Evolutionary conservation across 2,888 invertebrate genomes (phyloP).

Genomic region (Coecobrya sp.): DNA sequence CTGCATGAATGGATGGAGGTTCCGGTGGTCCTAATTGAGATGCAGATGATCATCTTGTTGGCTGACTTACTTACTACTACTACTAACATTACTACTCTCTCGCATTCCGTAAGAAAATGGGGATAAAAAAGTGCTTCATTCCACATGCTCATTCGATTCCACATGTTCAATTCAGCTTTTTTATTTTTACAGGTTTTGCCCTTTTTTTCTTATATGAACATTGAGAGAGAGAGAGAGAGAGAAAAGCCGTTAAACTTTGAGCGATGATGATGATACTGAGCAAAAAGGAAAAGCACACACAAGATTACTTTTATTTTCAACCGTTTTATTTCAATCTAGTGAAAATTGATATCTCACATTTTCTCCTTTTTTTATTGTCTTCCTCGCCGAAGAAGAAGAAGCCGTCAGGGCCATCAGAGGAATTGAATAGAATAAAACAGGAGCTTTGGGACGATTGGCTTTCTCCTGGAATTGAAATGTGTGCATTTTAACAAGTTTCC

Average conservation of each 20-base stretch:
- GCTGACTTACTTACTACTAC: slow-evolving; percentile 17
- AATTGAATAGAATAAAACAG: slow-evolving; percentile 28
- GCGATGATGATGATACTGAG: slow-evolving; percentile 23
- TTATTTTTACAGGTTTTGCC: not conserved
- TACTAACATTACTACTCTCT: not conserved
- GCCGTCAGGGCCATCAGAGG: slow-evolving; percentile 20
- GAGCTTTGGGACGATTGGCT: slow-evolving; percentile 62
- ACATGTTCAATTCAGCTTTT: not conserved
- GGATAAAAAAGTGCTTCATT: not conserved
- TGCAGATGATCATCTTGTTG: slow-evolving; percentile 44
- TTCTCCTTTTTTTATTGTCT: slow-evolving; percentile 72
- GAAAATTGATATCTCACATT: slow-evolving; percentile 78
- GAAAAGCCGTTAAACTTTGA: slow-evolving; percentile 73
- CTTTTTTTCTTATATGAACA: not conserved
- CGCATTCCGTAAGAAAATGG: not conserved
- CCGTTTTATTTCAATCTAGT: slow-evolving; percentile 61
- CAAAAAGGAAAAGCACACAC: not conserved
- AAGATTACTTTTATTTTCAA: slow-evolving; percentile 60
- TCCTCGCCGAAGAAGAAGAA: not conserved
- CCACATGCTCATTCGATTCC: slow-evolving; percentile 8
- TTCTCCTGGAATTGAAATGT: slow-evolving; percentile 61
- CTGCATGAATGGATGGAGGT: slow-evolving; percentile 29
- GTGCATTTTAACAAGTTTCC: slow-evolving; percentile 28
- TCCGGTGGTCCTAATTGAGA: slow-evolving; percentile 53
- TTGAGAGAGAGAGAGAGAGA: slow-evolving; percentile 12